Conservation (phyloP, 2,113 vertebrate genomes). For the Meriones unguiculatus region DNA sequence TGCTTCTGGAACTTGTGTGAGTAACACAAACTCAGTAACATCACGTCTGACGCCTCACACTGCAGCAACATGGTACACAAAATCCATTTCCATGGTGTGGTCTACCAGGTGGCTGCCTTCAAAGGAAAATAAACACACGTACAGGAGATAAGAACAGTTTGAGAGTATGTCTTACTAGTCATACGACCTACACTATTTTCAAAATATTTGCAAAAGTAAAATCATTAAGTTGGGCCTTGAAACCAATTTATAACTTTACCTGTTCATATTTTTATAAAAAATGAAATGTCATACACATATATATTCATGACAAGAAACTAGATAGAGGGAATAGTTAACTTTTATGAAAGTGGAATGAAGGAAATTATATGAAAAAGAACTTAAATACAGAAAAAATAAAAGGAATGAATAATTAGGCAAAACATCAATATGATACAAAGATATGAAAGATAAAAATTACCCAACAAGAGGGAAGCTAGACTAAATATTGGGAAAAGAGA, state of each 20-base stretch:
- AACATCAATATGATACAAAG: not conserved
- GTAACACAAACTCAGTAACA: not conserved
- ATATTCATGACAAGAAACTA: not conserved
- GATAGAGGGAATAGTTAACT: not conserved
- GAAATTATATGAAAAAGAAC: not conserved
- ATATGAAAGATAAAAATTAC: not conserved
- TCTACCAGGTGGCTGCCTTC: not conserved
- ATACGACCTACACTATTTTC: not conserved
- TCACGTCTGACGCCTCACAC: not conserved
- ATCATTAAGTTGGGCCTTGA: not conserved
- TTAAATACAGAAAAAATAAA: not conserved
- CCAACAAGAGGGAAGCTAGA: not conserved
- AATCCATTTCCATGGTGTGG: not conserved
- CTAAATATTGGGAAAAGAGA: too few relatives aligned
- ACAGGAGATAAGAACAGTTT: not conserved
- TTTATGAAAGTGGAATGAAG: not conserved
- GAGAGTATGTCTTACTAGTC: not conserved
- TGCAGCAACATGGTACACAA: fast-evolving
- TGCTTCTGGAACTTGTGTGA: not conserved
- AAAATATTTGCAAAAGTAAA: not conserved
- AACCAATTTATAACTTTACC: not conserved
- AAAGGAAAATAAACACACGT: not conserved
- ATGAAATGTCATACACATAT: not conserved
- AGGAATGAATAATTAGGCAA: not conserved
- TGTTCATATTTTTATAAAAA: not conserved